A percentile compares a stretch with the other conserved stretches of the same genome.
Conservation (phyloP, 2,113 vertebrate species). For the Paralichthys olivaceus region DNA sequence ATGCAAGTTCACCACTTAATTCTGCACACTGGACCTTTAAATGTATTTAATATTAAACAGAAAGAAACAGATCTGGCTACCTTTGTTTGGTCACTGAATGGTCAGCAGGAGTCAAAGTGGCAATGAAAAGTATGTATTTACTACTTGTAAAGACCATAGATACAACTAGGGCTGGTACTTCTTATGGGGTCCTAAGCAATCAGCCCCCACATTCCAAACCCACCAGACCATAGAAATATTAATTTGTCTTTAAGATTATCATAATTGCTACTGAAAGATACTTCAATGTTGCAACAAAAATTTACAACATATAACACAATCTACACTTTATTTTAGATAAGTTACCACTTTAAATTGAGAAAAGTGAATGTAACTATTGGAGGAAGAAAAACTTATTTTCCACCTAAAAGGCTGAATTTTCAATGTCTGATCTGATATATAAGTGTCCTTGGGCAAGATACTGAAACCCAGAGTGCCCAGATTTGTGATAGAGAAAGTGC, state of each 20-base stretch:
- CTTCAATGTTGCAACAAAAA: neutral
- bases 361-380: no score
- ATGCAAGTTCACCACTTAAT: no score
- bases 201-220: neutral
- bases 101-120: conserved; percentile 33
- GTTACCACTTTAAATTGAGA: no score
- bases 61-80: conserved; percentile 59
- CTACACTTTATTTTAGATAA: neutral
- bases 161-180: neutral
- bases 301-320: neutral
- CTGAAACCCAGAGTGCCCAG: no score
- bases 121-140: conserved; percentile 46
- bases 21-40: conserved; percentile 18
- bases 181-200: neutral
- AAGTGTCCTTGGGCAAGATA: no score
- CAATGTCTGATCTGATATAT: no score
- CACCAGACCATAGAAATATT: neutral
- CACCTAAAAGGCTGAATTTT: neutral
- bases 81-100: conserved; percentile 52
- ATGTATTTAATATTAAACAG: conserved; percentile 15
- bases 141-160: conserved; percentile 33
- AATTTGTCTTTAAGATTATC: neutral
- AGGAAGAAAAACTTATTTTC: neutral
- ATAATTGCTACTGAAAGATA: neutral
- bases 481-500: no score